Evolutionary conservation across 2,888 invertebrate genomes (phyloP), one percentile per base, ranked within the genome.

Genomic region (Lithophane ornitopus): DNA sequence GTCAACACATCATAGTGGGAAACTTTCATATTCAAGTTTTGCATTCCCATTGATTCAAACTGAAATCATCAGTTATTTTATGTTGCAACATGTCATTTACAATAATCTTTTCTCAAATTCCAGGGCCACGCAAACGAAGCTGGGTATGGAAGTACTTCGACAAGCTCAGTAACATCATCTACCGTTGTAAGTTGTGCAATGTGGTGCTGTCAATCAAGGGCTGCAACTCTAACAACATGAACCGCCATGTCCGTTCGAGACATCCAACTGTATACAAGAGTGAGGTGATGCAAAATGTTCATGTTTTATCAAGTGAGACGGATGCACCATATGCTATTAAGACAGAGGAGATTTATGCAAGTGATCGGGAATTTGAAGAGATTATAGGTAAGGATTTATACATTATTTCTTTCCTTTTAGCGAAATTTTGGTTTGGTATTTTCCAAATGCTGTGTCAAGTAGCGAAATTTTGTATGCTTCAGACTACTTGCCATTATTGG

Each of bases 121-220:
- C 92, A 95, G 96, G 91, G 12, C 90, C 92, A 46, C 93, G 95
- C 56, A 95, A 93, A 88, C 90, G 96, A 58, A 96, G 96, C 77
- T 96, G 96, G 96, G 95, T 96, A 0, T 96, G 96, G 96, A 96
- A 96, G 74, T 96, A 96, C 82, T 96, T 96, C 59, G 93, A 94
- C 59, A 94, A 93, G 68, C 85, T 96, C 44, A 95, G 94, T 87
- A 94, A 91, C 82, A 94, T 94, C 0, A 95, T 96, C 62, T 96
- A 94, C 87, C 93, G 94, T 3, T 96, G 96, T 85, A 94, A 92
- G 58, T 80, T 96, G 0, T 96, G 96, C 90, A 93, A 92, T 49
- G 94, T 94, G 0, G 95, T 95, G 7, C 88, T 96, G 1, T 96
- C 96, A 7, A 96, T 96, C 82, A 96, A 96, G 76, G 96, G 95